These are phyloP conservation scores for Pasiphila rectangulata DNA, from an alignment of 2,888 invertebrate genomes.

Conservation along the genomic window DNA sequence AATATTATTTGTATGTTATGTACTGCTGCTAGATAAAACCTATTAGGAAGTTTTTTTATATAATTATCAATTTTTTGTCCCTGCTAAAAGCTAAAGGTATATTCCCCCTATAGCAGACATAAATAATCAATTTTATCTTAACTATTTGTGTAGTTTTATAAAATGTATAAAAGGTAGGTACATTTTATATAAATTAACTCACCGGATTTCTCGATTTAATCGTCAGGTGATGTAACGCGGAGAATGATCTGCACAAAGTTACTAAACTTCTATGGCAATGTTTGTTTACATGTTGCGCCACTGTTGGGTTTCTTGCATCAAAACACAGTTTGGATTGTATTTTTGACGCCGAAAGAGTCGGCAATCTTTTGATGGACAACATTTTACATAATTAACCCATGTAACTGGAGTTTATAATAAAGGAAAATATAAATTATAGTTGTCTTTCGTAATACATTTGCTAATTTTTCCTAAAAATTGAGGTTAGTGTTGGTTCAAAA, in stretches of 20 bases:
- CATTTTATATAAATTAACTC: conserved; percentile 29
- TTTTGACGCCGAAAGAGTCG: conserved; percentile 58
- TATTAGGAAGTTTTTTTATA: too few relatives aligned
- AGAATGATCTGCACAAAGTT: conserved; percentile 61
- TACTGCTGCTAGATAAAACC: too few relatives aligned
- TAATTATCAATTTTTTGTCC: too few relatives aligned
- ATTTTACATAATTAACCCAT: conserved; percentile 43
- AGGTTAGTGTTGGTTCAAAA: too few relatives aligned
- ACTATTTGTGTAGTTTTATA: neutral
- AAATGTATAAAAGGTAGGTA: neutral
- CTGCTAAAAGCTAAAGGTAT: too few relatives aligned
- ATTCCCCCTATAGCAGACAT: neutral
- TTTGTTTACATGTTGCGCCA: conserved; percentile 52
- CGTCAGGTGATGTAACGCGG: conserved; percentile 56
- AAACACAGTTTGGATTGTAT: conserved; percentile 54
- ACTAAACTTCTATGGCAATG: conserved; percentile 45
- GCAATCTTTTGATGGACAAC: conserved; percentile 64
- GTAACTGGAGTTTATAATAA: too few relatives aligned
- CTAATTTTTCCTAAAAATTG: too few relatives aligned
- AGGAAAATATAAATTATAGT: too few relatives aligned
- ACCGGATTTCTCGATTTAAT: conserved; percentile 58
- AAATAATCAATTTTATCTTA: neutral
- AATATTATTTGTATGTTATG: too few relatives aligned
- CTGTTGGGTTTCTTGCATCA: conserved; percentile 40
- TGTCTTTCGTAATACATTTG: too few relatives aligned